phyloP scores from a whole-genome alignment of 1,140 invertebrate genomes.

The Lucilia sericata region DNA sequence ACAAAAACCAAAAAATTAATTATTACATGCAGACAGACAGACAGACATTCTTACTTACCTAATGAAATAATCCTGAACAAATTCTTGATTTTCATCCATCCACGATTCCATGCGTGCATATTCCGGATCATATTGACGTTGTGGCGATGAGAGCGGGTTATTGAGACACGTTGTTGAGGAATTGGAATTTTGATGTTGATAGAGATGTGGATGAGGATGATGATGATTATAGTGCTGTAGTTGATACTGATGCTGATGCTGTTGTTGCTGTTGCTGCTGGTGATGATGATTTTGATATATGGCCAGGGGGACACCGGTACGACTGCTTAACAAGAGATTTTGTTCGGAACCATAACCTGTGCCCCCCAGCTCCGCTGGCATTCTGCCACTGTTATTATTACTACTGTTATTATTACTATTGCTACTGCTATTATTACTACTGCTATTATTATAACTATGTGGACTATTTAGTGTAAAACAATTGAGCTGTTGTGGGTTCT shows the following conservation, averaged over 20 bases:
- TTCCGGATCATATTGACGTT: constrained; percentile 81
- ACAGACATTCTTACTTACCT: constrained; percentile 71
- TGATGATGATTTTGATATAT: constrained; percentile 58
- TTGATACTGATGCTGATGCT: constrained; percentile 50
- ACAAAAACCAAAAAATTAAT: too few relatives aligned
- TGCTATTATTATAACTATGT: constrained; percentile 48
- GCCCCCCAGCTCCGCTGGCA: constrained; percentile 76
- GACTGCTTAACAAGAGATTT: constrained; percentile 67
- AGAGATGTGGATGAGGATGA: constrained; percentile 66
- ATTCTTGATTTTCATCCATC: constrained; percentile 96
- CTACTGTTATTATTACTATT: background rate
- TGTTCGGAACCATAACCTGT: constrained; percentile 69
- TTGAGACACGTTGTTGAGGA: constrained; percentile 37
- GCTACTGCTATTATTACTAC: constrained; percentile 43
- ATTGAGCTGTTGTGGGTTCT: constrained; percentile 70
- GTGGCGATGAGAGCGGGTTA: constrained; percentile 54
- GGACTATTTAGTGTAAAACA: constrained; percentile 1
- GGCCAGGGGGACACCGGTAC: constrained; percentile 70
- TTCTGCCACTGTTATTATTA: constrained; percentile 65
- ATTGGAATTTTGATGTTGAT: constrained; percentile 61
- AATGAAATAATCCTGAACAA: constrained; percentile 94
- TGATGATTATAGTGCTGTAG: constrained; percentile 50
- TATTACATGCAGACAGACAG: too few relatives aligned
- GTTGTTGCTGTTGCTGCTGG: constrained; percentile 58
- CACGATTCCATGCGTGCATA: constrained; percentile 90